Evolutionary conservation across 2,888 invertebrate genomes (phyloP).

Genomic region (Melanostoma mellinum): DNA sequence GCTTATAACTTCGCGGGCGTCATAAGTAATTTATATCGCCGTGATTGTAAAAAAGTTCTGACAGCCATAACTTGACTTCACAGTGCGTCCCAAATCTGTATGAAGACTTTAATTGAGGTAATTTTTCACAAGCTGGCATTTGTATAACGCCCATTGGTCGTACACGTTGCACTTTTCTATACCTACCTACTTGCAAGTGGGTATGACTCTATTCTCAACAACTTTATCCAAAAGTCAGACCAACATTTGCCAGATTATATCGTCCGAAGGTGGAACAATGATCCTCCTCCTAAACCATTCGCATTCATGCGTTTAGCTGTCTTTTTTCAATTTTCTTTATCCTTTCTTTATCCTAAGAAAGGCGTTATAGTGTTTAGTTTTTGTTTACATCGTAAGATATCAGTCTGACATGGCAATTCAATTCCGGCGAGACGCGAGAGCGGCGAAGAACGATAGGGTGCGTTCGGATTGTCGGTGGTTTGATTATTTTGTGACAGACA

Average conservation of each 20-base stretch:
- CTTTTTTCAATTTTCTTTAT: not conserved
- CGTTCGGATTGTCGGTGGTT: conserved; percentile 43
- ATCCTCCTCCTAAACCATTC: conserved; percentile 45
- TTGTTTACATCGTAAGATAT: conserved; percentile 34
- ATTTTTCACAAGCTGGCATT: conserved; percentile 54
- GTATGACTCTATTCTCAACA: not conserved
- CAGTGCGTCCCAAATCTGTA: conserved; percentile 23
- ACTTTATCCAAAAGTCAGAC: conserved; percentile 33
- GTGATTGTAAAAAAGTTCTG: conserved; percentile 42
- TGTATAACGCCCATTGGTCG: conserved; percentile 59
- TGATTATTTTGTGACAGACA: conserved; percentile 44
- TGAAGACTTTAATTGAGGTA: conserved; percentile 49
- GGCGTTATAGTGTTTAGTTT: conserved; percentile 53
- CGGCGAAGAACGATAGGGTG: conserved; percentile 9
- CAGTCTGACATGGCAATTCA: conserved; percentile 21
- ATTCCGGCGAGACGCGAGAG: not conserved
- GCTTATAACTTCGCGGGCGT: conserved; percentile 50
- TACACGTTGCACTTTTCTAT: conserved; percentile 1
- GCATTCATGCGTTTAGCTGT: conserved; percentile 14
- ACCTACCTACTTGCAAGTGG: too few species aligned
- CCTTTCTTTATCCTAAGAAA: not conserved
- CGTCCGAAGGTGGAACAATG: conserved; percentile 32
- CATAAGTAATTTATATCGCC: conserved; percentile 46
- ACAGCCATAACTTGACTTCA: conserved; percentile 9
- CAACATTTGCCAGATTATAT: conserved; percentile 17